Conservation (phyloP, 2,113 vertebrate genomes). For the Marcusenius ussheri region DNA sequence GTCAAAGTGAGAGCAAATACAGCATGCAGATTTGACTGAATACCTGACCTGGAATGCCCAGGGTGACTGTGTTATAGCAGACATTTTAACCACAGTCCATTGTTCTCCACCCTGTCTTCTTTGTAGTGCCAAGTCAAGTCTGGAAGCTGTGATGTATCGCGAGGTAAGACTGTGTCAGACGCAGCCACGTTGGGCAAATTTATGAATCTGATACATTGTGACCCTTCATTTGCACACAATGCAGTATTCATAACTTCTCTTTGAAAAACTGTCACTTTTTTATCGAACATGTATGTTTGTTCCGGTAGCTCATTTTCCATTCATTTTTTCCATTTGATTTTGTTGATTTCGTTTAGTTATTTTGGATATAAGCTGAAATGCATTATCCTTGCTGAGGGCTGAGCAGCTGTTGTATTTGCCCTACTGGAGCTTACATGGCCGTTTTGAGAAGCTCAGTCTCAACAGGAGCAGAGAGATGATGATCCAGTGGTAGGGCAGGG, state of each 20-base stretch:
- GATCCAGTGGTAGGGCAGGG: not conserved
- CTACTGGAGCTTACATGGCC: not conserved
- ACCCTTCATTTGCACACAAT: not conserved
- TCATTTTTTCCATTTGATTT: constrained; percentile 13
- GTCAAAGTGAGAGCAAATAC: constrained; percentile 56
- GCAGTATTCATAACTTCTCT: not conserved
- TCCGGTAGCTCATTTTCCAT: not conserved
- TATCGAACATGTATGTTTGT: not conserved
- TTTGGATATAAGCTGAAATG: not conserved
- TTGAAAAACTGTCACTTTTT: not conserved
- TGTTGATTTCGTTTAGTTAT: not conserved
- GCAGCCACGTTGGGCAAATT: not conserved
- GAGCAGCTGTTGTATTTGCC: not conserved
- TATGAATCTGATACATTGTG: not conserved
- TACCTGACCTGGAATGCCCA: not conserved
- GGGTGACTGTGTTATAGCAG: not conserved
- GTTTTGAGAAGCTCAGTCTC: not conserved
- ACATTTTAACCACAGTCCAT: not conserved
- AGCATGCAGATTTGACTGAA: not conserved
- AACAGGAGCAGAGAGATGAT: not conserved
- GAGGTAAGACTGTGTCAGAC: constrained; percentile 54
- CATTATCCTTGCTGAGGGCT: not conserved
- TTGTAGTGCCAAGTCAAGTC: constrained; percentile 66
- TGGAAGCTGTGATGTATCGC: constrained; percentile 72
- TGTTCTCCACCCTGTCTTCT: constrained; percentile 4